Conservation (phyloP, 1,140 invertebrate genomes). For the Calosoma granatense region DNA sequence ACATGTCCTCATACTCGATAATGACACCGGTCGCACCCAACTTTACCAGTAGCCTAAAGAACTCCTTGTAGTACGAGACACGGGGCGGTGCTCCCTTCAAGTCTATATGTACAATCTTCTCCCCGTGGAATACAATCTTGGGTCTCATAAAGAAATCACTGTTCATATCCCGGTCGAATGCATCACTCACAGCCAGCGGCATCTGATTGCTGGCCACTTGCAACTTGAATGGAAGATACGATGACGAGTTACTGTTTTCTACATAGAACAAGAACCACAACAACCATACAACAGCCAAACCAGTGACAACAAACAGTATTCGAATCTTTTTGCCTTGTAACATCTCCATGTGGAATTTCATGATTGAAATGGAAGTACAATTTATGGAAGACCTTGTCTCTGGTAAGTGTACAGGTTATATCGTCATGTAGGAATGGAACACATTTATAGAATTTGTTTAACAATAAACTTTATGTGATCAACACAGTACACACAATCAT, state of each 20-base stretch:
- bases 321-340: background rate
- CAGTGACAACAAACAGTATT: background rate
- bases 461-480: no score
- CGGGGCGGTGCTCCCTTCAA: constrained; percentile 77
- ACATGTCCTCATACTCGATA: constrained; percentile 95
- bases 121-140: constrained; percentile 11
- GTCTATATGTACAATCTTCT: constrained; percentile 60
- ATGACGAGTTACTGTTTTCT: background rate
- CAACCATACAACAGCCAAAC: background rate
- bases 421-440: no score
- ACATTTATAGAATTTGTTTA: no score
- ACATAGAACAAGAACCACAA: background rate
- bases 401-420: no score
- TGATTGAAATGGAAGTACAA: no score
- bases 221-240: background rate
- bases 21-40: constrained; percentile 76
- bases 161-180: background rate
- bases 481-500: no score
- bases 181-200: background rate
- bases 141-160: background rate
- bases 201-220: background rate
- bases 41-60: constrained; percentile 60
- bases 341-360: background rate
- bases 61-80: constrained; percentile 51
- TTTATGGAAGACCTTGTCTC: no score